Evolutionary conservation across 2,888 invertebrate genomes (phyloP), one percentile per base, ranked within the genome.

Genomic region (Oxycera nigricornis): DNA sequence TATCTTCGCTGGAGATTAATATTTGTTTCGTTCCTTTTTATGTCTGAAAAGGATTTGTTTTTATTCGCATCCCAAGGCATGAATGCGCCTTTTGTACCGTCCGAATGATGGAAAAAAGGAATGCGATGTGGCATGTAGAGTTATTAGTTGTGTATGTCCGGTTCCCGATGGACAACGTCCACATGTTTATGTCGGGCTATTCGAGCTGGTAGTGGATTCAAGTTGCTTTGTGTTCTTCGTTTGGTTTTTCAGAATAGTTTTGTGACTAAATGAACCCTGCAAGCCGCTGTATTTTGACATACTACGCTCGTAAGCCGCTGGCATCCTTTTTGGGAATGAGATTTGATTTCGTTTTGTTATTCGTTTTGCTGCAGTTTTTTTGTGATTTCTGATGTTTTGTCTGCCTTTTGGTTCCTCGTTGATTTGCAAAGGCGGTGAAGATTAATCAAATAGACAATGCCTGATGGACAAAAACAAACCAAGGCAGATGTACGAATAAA

Each of bases 1-100:
- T 67, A 67, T 67, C 67, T 46, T 67, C 24, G 67, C 46, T 67
- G 41, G 46, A 67, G 67, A 67, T 67, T 67, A 67, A 67, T 67
- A 67, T 67, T 41, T 67, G 35, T 67, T 67, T 24, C 39, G n/a
- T 30, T 30, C 30, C 11, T 17, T 7, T 39, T 17, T 7, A 20
- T 22, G 17, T 30, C 62, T 41, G 26, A 26, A n/a, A n/a, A 67
- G 67, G 24, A 46, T 67, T 62, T 39, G 62, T 62, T 67, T 67
- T 67, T 41, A 4, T 11, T 67, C n/a, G 28, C 14, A 28, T 31
- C 41, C 24, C 41, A n/a, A 24, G 41, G 26, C 26, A 11, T 17
- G 41, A 67, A 67, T 67, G 41, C 46, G 41, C 67, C 46, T 67
- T 26, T 62, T 62, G n/a, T 1, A 14, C 39, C 57, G 57, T 24